A percentile compares a stretch with the other conserved stretches of the same genome.
Evolutionary conservation across 2,113 vertebrate genomes (phyloP).

Genomic region (Oryctolagus cuniculus): DNA sequence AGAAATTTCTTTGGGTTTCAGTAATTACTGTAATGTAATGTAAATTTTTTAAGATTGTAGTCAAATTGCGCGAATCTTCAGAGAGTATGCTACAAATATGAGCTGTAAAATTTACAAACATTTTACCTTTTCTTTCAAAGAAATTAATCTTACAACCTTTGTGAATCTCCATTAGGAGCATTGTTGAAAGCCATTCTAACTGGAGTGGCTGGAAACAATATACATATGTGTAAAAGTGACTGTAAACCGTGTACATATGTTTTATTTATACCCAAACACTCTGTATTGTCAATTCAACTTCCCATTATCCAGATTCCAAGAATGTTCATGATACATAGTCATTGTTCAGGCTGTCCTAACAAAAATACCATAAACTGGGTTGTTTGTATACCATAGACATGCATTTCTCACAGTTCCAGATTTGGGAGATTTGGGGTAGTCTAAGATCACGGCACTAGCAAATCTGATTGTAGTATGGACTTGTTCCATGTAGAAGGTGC

Average conservation of each 20-base stretch:
- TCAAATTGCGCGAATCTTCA: conserved; percentile 19
- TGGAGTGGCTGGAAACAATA: not conserved
- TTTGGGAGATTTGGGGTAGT: not conserved
- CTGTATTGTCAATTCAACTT: not conserved
- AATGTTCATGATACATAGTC: not conserved
- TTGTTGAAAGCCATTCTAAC: not conserved
- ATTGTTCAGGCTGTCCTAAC: not conserved
- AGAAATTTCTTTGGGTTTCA: conserved; percentile 22
- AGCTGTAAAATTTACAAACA: not conserved
- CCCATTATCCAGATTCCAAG: not conserved
- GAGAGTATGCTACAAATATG: conserved; percentile 18
- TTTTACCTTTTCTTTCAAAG: not conserved
- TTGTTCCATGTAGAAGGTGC: not conserved
- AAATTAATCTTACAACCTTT: not conserved
- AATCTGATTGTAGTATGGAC: not conserved
- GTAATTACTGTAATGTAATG: conserved; percentile 19
- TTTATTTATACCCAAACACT: not conserved
- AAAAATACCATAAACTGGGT: not conserved
- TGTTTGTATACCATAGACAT: not conserved
- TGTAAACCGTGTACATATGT: not conserved
- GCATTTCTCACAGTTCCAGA: not conserved
- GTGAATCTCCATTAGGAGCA: not conserved
- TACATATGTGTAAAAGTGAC: not conserved
- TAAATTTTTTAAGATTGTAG: conserved; percentile 38
- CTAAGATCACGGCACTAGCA: not conserved